These are phyloP conservation scores for Oscheius sp. DNA, from an alignment of 1,140 invertebrate species.

Conservation along the genomic window DNA sequence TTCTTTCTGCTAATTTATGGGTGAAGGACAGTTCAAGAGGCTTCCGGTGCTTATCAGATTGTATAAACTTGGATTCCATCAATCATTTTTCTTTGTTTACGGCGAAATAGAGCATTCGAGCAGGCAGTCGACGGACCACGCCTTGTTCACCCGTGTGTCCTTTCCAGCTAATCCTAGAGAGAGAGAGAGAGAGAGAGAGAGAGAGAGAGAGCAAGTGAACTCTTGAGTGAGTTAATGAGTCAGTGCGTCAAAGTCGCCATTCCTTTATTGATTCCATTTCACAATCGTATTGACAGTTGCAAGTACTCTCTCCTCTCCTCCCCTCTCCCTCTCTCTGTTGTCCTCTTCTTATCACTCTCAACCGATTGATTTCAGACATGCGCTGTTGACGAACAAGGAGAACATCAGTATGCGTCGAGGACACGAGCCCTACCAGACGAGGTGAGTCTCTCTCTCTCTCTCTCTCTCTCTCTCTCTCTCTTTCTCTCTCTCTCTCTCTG, in stretches of 20 bases:
- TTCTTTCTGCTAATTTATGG: too few species aligned
- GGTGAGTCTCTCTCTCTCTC: not conserved
- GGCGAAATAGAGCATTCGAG: too few species aligned
- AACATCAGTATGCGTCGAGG: not conserved
- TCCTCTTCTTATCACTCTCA: not conserved
- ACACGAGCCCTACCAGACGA: not conserved
- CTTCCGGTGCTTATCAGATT: too few species aligned
- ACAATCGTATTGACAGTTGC: not conserved
- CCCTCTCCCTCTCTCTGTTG: not conserved
- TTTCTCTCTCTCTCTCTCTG: not conserved
- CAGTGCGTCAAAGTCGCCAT: not conserved
- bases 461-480: too few species aligned
- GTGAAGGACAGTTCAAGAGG: too few species aligned
- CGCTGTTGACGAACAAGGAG: not conserved
- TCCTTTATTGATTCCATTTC: not conserved
- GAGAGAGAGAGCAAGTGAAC: not conserved
- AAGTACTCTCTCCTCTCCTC: not conserved
- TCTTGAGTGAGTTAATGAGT: not conserved
- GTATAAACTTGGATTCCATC: too few species aligned
- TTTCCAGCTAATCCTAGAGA: too few species aligned
- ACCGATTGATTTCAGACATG: not conserved
- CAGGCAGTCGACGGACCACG: too few species aligned
- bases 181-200: too few species aligned
- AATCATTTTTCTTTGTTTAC: too few species aligned
- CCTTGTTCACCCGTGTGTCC: too few species aligned